A percentile compares a stretch with the other conserved stretches of the same genome.
phyloP scores from a whole-genome alignment of 2,797 vertebrate genomes.

The Chelon labrosus region DNA sequence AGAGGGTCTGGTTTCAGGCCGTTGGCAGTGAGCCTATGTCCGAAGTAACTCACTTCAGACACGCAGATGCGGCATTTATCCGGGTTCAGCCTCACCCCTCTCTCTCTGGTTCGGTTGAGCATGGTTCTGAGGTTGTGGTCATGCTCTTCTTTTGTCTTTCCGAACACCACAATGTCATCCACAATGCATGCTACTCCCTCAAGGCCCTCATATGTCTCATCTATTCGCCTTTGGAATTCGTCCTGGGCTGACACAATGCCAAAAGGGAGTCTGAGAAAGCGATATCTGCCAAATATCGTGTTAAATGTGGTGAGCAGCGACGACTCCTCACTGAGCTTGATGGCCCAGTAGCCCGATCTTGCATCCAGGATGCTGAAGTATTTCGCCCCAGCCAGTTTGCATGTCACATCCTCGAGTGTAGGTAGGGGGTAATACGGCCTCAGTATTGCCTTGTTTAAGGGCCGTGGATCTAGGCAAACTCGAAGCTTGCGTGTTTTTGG shows the following conservation, averaged over 20 bases:
- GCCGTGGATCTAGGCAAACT: too few species aligned
- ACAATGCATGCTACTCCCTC: not conserved
- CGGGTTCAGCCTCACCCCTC: not conserved
- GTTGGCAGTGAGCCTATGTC: not conserved
- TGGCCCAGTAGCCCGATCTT: not conserved
- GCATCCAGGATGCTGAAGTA: not conserved
- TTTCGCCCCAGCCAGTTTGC: not conserved
- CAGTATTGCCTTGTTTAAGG: too few species aligned
- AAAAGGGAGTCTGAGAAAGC: not conserved
- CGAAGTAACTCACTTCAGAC: not conserved
- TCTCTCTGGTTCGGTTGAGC: not conserved
- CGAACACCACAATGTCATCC: not conserved
- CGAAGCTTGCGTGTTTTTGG: not conserved
- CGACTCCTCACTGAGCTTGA: conserved; percentile 10
- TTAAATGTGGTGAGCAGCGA: not conserved
- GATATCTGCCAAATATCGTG: not conserved
- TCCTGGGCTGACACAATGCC: conserved; percentile 1
- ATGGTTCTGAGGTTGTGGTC: fast-evolving
- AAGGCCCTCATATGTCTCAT: not conserved
- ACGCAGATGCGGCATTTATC: not conserved
- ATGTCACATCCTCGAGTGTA: too few species aligned
- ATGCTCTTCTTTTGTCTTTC: not conserved
- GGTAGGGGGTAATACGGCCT: too few species aligned
- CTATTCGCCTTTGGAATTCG: not conserved
- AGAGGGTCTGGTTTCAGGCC: too few species aligned